A percentile compares a stretch with the other conserved stretches of the same genome.
phyloP scores from a whole-genome alignment of 2,113 vertebrate species.

The Emydura subglobosa region DNA sequence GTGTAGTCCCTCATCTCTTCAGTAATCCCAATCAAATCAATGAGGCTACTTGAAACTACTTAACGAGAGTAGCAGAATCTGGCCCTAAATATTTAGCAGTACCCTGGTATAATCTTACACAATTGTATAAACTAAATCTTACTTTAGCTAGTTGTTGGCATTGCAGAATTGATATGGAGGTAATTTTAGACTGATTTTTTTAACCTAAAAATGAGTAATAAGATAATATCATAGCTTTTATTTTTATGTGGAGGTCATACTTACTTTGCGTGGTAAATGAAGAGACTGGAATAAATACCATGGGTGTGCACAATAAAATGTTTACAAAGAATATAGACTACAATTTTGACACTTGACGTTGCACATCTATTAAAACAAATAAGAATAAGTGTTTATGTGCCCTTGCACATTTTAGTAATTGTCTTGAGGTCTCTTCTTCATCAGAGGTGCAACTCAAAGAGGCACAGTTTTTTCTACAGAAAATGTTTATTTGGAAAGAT shows the following conservation, averaged over 20 bases:
- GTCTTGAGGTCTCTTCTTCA: not conserved
- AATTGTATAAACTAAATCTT: constrained; percentile 9
- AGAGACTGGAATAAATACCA: constrained; percentile 49
- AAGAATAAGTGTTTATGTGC: not conserved
- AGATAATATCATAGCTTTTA: not conserved
- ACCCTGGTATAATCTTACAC: not conserved
- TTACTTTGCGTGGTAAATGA: constrained; percentile 36
- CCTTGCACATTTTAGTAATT: not conserved
- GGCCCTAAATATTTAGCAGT: constrained; percentile 16
- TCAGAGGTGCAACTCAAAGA: constrained; percentile 6
- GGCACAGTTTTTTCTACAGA: not conserved
- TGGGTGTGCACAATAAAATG: constrained; percentile 71
- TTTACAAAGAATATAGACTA: constrained; percentile 67
- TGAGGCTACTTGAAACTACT: not conserved
- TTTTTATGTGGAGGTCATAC: constrained; percentile 38
- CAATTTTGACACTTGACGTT: not conserved
- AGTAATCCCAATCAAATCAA: not conserved
- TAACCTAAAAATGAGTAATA: constrained; percentile 51
- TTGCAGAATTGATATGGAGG: not conserved
- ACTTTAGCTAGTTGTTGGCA: constrained; percentile 25
- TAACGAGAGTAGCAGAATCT: not conserved
- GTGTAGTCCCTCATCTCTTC: not conserved
- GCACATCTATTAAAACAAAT: not conserved
- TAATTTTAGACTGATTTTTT: constrained; percentile 42
- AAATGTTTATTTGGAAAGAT: constrained; percentile 50